phyloP scores from a whole-genome alignment of 1,140 invertebrate genomes.

The Manduca sexta region DNA sequence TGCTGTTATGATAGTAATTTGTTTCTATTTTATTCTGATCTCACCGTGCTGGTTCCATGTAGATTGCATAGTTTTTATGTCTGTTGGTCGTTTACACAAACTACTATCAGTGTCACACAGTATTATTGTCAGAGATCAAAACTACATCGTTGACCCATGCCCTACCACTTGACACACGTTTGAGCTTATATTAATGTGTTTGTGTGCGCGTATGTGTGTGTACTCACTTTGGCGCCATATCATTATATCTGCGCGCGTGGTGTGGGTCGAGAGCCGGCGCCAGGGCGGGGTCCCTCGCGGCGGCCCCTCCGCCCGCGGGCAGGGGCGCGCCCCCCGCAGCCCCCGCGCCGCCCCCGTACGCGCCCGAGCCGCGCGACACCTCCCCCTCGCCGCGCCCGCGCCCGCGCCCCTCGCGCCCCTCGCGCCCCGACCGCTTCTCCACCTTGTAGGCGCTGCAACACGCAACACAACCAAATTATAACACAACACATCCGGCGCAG shows the following conservation, averaged over 20 bases:
- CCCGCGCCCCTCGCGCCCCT: slow-evolving; percentile 27
- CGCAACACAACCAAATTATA: neutral
- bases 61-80: too few species aligned
- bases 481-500: too few species aligned
- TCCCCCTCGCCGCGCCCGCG: slow-evolving; percentile 30
- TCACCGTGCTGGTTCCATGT: too few species aligned
- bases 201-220: neutral
- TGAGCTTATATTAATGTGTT: too few species aligned
- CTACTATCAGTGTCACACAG: too few species aligned
- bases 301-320: slow-evolving; percentile 18
- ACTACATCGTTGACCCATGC: too few species aligned
- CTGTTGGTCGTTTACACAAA: too few species aligned
- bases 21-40: too few species aligned
- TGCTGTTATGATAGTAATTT: too few species aligned
- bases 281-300: slow-evolving; percentile 38
- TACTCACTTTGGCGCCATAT: slow-evolving; percentile 86
- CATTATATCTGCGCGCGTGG: slow-evolving; percentile 79
- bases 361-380: slow-evolving; percentile 34
- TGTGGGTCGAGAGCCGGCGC: slow-evolving; percentile 64
- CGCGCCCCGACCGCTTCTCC: slow-evolving; percentile 45
- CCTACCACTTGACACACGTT: too few species aligned
- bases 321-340: slow-evolving; percentile 14
- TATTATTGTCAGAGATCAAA: too few species aligned
- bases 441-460: slow-evolving; percentile 50
- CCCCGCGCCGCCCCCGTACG: slow-evolving; percentile 8